phyloP scores from a whole-genome alignment of 2,113 vertebrate genomes.

The Camelus dromedarius region DNA sequence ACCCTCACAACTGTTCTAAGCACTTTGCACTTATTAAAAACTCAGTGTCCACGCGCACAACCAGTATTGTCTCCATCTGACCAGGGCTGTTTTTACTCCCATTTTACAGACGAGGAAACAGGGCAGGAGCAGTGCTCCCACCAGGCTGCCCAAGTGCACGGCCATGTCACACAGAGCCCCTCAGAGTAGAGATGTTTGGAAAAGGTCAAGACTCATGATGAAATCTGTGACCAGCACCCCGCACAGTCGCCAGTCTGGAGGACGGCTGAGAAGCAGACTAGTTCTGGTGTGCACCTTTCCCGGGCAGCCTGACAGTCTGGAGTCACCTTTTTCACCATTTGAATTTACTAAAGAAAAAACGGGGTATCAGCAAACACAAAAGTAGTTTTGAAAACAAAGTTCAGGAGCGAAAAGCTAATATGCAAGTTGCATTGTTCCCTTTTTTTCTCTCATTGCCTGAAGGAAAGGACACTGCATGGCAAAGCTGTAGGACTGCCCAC shows the following conservation, averaged over 20 bases:
- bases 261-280: too few species aligned
- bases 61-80: too few species aligned
- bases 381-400: background rate
- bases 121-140: background rate
- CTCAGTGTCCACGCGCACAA: background rate
- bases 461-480: background rate
- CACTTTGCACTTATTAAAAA: background rate
- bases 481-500: background rate
- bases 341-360: background rate
- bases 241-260: too few species aligned
- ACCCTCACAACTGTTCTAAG: background rate
- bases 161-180: background rate
- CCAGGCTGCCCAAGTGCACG: background rate
- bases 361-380: background rate
- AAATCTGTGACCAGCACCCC: too few species aligned
- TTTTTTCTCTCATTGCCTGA: constrained; percentile 4
- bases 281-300: too few species aligned
- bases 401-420: constrained; percentile 14
- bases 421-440: background rate
- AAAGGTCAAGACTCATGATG: too few species aligned
- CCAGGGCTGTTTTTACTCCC: background rate
- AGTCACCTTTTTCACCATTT: background rate
- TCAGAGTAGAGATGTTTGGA: background rate
- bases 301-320: too few species aligned
- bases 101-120: background rate